Evolutionary conservation across 2,888 invertebrate species (phyloP), one percentile per base, ranked within the genome.

Genomic region (Chaetoderma sp.): DNA sequence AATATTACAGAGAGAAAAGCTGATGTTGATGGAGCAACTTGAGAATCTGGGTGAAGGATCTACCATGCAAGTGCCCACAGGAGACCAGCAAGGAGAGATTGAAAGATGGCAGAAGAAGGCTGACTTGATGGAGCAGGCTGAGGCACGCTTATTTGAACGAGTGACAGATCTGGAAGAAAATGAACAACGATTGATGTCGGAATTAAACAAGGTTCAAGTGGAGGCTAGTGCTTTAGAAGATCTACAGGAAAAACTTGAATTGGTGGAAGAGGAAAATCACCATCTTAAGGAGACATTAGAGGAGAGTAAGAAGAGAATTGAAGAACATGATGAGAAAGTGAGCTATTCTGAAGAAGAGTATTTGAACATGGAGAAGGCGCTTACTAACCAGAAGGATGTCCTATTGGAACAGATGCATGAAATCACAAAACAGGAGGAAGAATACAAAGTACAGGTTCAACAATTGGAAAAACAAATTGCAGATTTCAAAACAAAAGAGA

Each of bases 111-210:
- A 30, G 27, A 79, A 79, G 28, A 80, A 80, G 60, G 71, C 80
- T n/a, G 75, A 74, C 49, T 72, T 75, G 25, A 68, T 82, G 58
- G 81, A 81, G 67, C 70, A 76, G 28, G 73, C 78, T n/a, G 83
- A 83, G 58, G 78, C 78, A 58, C 76, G 74, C 30, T 65, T 83
- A 58, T 79, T 81, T 78, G 81, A 81, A 45, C 74, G 77, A 55
- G 76, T 83, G 6, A 72, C 79, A 74, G 83, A 82, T 68, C 64
- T 78, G 28, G 81, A 81, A 49, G 75, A 75, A 42, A 65, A 64
- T 25, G 78, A 78, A 63, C 75, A 78, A 61, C 58, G 65, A 27
- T 55, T 74, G 30, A 73, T 65, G 60, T 54, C 69, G 10, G 74
- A 78, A 52, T 32, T 77, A 30, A 66, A 55, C 6, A 76, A 72